Conservation (phyloP, 35 echinoderm and acorn worm genomes). For the Patiria miniata region DNA sequence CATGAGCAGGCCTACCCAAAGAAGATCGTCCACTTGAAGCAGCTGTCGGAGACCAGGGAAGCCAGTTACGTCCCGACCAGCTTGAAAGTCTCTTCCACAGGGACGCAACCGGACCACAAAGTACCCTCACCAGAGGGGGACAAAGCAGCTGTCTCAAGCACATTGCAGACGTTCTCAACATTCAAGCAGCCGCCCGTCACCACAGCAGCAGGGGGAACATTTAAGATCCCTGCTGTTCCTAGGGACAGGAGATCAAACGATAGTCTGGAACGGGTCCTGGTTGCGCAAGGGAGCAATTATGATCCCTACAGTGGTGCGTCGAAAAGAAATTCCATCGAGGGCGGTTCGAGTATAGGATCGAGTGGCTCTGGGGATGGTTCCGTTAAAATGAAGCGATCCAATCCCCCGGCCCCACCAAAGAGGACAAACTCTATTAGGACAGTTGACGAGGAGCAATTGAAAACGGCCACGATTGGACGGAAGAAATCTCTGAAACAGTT, state of each 20-base stretch:
- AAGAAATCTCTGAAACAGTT: constrained; percentile 96
- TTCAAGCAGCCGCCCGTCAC: constrained; percentile 81
- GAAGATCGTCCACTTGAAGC: constrained; percentile 42
- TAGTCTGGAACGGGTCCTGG: constrained; percentile 72
- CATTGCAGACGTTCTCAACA: constrained; percentile 80
- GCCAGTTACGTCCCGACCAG: constrained; percentile 64
- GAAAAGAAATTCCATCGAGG: constrained; percentile 87
- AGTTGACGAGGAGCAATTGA: constrained; percentile 59
- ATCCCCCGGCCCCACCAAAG: constrained; percentile 79
- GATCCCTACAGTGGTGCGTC: constrained; percentile 20
- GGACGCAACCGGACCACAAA: background rate
- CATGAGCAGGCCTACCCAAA: background rate
- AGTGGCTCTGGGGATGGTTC: constrained; percentile 74
- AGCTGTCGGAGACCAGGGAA: constrained; percentile 25
- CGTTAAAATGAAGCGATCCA: constrained; percentile 59
- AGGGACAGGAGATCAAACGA: constrained; percentile 55
- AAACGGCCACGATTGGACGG: constrained; percentile 93
- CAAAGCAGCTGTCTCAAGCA: constrained; percentile 38
- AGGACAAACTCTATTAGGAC: constrained; percentile 76
- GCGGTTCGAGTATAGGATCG: constrained; percentile 80
- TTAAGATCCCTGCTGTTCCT: constrained; percentile 19
- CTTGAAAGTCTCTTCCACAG: constrained; percentile 40
- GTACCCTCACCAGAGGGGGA: constrained; percentile 27
- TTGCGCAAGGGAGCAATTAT: background rate
- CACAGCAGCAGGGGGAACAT: constrained; percentile 9